phyloP scores from a whole-genome alignment of 2,888 invertebrate species.

The Scaptomyza cyrtandrae region DNA sequence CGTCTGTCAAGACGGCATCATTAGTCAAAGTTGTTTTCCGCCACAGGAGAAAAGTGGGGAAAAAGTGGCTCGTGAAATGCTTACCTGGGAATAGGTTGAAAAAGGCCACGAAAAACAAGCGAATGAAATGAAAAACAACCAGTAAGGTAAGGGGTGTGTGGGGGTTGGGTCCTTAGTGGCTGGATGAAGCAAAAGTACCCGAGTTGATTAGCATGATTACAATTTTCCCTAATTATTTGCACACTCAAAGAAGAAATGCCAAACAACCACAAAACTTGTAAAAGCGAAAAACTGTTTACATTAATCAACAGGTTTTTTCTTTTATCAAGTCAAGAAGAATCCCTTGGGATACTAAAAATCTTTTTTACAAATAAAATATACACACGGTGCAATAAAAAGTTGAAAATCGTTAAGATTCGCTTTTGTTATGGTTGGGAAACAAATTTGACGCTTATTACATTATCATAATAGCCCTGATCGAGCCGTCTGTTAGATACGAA shows the following conservation, averaged over 20 bases:
- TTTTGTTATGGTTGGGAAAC: constrained; percentile 2
- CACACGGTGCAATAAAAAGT: neutral
- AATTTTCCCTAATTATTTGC: constrained; percentile 60
- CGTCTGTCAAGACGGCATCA: constrained; percentile 51
- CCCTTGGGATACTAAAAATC: neutral
- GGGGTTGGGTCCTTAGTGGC: neutral
- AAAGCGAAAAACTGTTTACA: constrained; percentile 23
- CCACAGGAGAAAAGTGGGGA: constrained; percentile 12
- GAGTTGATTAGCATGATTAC: constrained; percentile 66
- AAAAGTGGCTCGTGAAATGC: constrained; percentile 44
- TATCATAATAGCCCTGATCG: constrained; percentile 26
- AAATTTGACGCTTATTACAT: constrained; percentile 7
- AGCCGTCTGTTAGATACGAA: constrained; percentile 30
- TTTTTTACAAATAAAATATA: neutral
- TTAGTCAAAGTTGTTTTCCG: constrained; percentile 62
- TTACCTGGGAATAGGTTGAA: constrained; percentile 33
- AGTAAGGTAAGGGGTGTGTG: too few species aligned
- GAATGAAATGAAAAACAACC: neutral
- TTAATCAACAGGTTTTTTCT: constrained; percentile 54
- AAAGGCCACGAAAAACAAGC: constrained; percentile 14
- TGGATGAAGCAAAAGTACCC: constrained; percentile 1
- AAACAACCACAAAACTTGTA: constrained; percentile 27
- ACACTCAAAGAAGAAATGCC: constrained; percentile 34
- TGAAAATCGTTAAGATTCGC: constrained; percentile 1
- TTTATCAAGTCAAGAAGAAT: constrained; percentile 9